Percentiles rank a stretch among this genome's conserved stretches.
Conservation (phyloP, 2,113 vertebrate species). For the Xenopus tropicalis region UCB_Xtro_10.0 CM004447.2:116178001-116178500, state of each 20-base stretch:
- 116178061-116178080: not conserved
- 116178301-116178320: not conserved
- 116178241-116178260: constrained; percentile 47
- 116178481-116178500: too few relatives aligned
- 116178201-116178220: constrained; percentile 43
- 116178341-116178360: not conserved
- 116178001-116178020: not conserved
- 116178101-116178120: constrained; percentile 1
- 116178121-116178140: constrained; percentile 51
- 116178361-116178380: too few relatives aligned
- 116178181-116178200: constrained; percentile 60
- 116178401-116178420: too few relatives aligned
- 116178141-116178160: constrained; percentile 61
- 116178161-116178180: constrained; percentile 52
- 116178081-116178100: not conserved
- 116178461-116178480: too few relatives aligned
- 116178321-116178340: not conserved
- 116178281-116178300: not conserved
- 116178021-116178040: not conserved
- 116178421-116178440: too few relatives aligned
- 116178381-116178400: too few relatives aligned
- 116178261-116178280: constrained; percentile 38
- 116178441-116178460: not conserved
- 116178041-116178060: not conserved
- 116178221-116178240: constrained; percentile 56